Base-by-base conservation (phyloP, 2,888 invertebrate genomes). In the Rhorus exstirpatorius region DNA sequence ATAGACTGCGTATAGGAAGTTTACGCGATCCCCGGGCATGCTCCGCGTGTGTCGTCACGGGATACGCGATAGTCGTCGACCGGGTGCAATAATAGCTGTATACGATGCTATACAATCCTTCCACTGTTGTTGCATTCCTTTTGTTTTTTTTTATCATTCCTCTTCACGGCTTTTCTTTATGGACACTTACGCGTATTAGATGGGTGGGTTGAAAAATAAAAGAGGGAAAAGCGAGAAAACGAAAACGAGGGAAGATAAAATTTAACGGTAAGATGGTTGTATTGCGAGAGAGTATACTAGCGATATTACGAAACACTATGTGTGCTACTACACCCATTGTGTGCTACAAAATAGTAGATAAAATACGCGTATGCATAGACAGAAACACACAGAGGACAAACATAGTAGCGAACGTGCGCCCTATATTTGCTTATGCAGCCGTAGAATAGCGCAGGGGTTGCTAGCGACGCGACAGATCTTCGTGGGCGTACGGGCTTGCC, bases 341-440 rank as follows among this genome's bases (percentile, higher is more conserved):
- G 74, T 63, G 19, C 58, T 61, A 61, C 72, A 68, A 67, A 58
- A 61, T 24, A 55, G 44, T 51, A 26, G 53, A 31, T 49, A 72
- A 12, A 71, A 35, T 2, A 17, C 17, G 31, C 38, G n/a, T 53
- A 70, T 41, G 44, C 26, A 77, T 12, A 31, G 0, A 35, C 14
- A 8, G 3, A 68, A 21, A 53, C 12, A 41, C 24, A 51, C 21
- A 51, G 49, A 65, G 65, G 14, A 38, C 51, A 51, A 72, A 67
- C n/a, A n/a, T 14, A 72, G 31, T 38, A 17, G 58, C 8, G 31
- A 60, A 6, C 58, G 21, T 58, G 65, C 83, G 61, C 55, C 78
- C 79, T 82, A 83, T 89, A 89, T 91, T 91, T 91, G 90, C 90
- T 91, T 90, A 90, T 89, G 89, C 89, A 86, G 86, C 80, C 83